Conservation (phyloP, 2,113 vertebrate species). For the Dicrurus megarhynchus region DNA sequence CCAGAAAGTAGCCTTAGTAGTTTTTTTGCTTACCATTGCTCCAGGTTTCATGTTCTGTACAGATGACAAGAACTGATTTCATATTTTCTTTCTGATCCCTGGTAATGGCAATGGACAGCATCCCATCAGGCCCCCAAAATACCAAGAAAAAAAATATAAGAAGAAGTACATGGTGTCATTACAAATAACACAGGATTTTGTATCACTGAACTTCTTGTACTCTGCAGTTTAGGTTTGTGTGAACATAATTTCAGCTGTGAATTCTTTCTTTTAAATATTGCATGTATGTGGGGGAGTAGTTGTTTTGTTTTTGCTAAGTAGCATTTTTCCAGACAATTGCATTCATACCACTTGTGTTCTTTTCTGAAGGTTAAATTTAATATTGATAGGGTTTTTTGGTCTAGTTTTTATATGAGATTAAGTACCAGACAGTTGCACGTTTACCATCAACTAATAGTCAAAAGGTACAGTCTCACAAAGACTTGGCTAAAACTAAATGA, state of each 20-base stretch:
- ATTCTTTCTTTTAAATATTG: constrained; percentile 14
- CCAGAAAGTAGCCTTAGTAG: background rate
- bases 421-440: background rate
- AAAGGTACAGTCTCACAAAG: constrained; percentile 8
- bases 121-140: background rate
- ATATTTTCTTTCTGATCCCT: background rate
- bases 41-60: background rate
- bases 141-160: background rate
- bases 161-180: background rate
- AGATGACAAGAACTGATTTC: background rate
- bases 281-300: background rate
- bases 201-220: background rate
- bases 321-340: constrained; percentile 26
- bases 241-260: constrained; percentile 25
- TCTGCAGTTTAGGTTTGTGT: background rate
- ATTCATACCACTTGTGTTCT: background rate
- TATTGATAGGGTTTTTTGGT: background rate
- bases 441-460: constrained; percentile 42
- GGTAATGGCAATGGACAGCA: background rate
- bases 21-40: background rate
- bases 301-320: constrained; percentile 56
- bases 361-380: constrained; percentile 15
- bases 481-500: constrained; percentile 42
- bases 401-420: background rate
- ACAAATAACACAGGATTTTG: background rate